Base-by-base conservation (phyloP, 2,113 vertebrate genomes). In the Nesogale talazaci region DNA sequence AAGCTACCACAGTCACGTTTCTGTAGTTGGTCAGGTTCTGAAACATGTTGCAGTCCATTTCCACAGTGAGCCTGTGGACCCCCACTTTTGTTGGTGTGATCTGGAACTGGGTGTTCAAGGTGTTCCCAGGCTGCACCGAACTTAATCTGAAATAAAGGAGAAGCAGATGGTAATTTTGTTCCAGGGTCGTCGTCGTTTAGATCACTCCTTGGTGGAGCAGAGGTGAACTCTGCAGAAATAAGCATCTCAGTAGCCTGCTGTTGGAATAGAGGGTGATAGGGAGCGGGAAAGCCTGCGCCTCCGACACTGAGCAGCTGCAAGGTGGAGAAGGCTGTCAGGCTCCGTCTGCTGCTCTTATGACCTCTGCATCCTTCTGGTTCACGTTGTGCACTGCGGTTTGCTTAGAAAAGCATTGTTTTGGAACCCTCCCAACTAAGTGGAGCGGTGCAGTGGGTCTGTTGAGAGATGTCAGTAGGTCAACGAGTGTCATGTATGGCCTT, bases 51-150 rank as follows among this genome's bases (percentile, higher is more conserved):
- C 95, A 98, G 23, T 95, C 97, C 1, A 98, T 82, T 79, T 83
- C 83, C 61, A 97, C 96, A 34, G 89, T 98, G 84, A 98, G 97
- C 78, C 97, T 97, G 61, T 97, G 95, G 85, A 81, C 34, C 34
- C 98, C 98, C 46, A 84, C 80, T 23, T 67, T 91, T 4, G 88
- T 98, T 0, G 98, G 97, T 0, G 97, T 98, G 63, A 98, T 95
- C 23, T 88, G 86, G 63, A 98, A 89, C 80, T 95, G 92, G 69
- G 96, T 95, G 3, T 70, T 0, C 56, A 95, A 77, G 22, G 8
- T 95, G 42, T 94, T 93, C 83, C 95, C 67, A 0, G 97, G 96
- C 75, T 69, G 9, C 79, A 98, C 96, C 1, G 96, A 65, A n/a
- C 69, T 93, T n/a, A 97, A 0, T 77, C 98, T 98, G 97, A 93